Conservation (phyloP, 2,113 vertebrate genomes). For the Neolamprologus sp. region DNA sequence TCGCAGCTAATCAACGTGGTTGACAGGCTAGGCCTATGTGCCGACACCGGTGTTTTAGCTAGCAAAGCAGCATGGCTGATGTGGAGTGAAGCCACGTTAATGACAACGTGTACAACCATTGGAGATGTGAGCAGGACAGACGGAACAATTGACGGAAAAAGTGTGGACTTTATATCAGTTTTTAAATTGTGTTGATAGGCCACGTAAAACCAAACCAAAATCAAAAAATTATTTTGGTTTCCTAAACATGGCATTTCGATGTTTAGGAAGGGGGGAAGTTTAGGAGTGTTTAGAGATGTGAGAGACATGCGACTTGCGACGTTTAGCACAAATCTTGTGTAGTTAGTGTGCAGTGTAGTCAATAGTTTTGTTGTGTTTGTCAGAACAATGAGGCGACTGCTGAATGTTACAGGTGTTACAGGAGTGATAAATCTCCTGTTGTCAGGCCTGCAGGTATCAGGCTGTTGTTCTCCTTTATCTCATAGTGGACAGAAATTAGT, state of each 20-base stretch:
- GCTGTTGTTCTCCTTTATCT: too few relatives aligned
- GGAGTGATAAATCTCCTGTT: accelerated
- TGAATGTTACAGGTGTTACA: too few relatives aligned
- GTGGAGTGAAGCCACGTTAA: accelerated
- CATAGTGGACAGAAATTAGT: too few relatives aligned
- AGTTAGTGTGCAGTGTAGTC: accelerated
- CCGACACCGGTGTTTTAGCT: not conserved
- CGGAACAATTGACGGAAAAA: not conserved
- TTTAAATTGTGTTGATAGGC: not conserved
- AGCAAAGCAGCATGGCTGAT: not conserved
- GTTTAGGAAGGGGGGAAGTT: not conserved
- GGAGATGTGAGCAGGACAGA: not conserved
- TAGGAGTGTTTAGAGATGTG: not conserved
- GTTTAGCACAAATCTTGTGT: not conserved
- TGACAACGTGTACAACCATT: not conserved
- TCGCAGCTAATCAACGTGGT: accelerated
- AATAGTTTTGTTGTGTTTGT: too few relatives aligned
- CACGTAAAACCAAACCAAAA: not conserved
- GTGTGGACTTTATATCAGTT: accelerated
- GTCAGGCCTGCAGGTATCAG: too few relatives aligned
- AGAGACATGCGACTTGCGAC: not conserved
- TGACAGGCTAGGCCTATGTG: not conserved
- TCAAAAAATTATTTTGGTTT: not conserved
- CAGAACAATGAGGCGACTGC: accelerated
- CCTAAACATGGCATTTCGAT: not conserved